These are phyloP conservation scores for Coracias cyanogaster DNA, from an alignment of 2,797 vertebrate species.

Conservation along the genomic window DNA sequence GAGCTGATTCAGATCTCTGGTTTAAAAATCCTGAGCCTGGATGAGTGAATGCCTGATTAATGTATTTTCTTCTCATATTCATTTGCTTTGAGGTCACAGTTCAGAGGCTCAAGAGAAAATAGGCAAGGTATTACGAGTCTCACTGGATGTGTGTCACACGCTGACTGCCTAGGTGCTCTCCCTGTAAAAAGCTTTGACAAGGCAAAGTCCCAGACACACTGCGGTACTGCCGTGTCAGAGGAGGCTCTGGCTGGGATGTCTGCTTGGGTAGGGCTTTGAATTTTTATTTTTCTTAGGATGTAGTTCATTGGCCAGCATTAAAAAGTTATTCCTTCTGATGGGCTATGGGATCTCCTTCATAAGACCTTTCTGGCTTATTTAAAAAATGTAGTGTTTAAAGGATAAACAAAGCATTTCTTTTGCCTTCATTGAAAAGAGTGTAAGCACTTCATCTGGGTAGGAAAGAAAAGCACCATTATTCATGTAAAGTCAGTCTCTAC, in stretches of 20 bases:
- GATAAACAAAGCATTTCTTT: neutral
- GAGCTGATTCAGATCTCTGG: constrained; percentile 41
- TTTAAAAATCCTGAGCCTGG: constrained; percentile 10
- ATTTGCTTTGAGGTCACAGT: constrained; percentile 54
- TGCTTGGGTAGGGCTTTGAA: neutral
- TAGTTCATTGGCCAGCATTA: neutral
- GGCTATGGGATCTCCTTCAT: neutral
- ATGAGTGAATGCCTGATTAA: constrained; percentile 19
- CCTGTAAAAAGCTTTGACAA: neutral
- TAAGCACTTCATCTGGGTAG: neutral
- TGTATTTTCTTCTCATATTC: constrained; percentile 52
- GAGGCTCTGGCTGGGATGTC: neutral
- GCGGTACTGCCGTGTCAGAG: fast-evolving
- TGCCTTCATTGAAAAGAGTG: neutral
- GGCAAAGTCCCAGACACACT: neutral
- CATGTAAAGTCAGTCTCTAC: neutral
- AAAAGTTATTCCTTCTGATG: neutral
- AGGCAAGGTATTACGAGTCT: neutral
- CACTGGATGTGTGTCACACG: neutral
- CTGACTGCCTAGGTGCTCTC: neutral
- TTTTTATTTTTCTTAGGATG: neutral
- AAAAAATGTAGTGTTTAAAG: neutral
- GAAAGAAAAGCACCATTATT: neutral
- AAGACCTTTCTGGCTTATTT: neutral
- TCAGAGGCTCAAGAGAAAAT: constrained; percentile 31